Evolutionary conservation across 2,888 invertebrate species (phyloP), one percentile per base, ranked within the genome.

Genomic region (Mimachlamys varia): DNA sequence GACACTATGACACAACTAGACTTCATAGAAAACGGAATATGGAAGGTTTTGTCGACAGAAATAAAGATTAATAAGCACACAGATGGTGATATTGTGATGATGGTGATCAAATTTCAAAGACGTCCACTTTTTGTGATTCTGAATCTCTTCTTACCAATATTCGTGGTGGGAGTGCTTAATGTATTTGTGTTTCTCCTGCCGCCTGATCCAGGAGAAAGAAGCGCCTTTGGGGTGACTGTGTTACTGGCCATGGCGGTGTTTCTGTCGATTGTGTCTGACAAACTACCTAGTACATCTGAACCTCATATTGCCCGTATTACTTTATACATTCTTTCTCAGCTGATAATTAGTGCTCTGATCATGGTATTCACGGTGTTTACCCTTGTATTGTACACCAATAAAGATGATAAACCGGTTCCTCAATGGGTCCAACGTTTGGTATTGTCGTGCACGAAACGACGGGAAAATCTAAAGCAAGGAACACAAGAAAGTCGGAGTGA

Each of bases 241-340:
- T 15, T 76, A 33, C 33, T 76, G 19, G 76, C 76, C 76, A 76
- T 76, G 76, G 76, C 76, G 76, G 76, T 76, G 76, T 76, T 76
- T 33, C 33, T 76, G 19, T 76, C 76, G 7, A 76, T 76, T 76
- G 76, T 76, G 33, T 76, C 76, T 5, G 76, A 76, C 76, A 76
- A 76, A 76, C 33, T 76, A 15, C 76, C 76, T 10, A 76, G 76
- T 17, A 76, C 76, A 13, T 76, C 76, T 3, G 76, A 76, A 76
- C 76, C 76, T 33, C 76, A 76, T 27, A 76, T 76, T 12, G 76
- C 76, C 15, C 76, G 76, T 33, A 15, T 76, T 7, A 22, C 76
- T 33, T 19, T 76, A 22, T 76, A 22, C 13, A 76, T 76, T 33
- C 76, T 76, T 2, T 7, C 76, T 15, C 33, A 76, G 15, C 33